A percentile compares a stretch with the other conserved stretches of the same genome.
These are phyloP conservation scores for Nyctalus aviator DNA, from an alignment of 2,797 vertebrate species.

Conservation along the genomic window DNA sequence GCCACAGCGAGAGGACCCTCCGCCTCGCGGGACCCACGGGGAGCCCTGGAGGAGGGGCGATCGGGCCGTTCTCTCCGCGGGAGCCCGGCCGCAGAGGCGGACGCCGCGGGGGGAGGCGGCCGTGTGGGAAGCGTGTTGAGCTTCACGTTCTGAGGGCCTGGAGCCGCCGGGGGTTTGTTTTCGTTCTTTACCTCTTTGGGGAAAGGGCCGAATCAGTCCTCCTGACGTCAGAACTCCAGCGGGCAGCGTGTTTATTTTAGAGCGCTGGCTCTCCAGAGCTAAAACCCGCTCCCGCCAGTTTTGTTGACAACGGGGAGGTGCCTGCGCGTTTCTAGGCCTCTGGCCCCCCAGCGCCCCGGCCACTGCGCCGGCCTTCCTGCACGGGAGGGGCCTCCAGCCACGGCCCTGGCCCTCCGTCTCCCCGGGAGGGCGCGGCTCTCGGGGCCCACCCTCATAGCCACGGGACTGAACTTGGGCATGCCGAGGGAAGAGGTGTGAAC, in stretches of 20 bases:
- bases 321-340: not conserved
- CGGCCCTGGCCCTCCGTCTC: not conserved
- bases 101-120: not conserved
- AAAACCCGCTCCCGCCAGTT: not conserved
- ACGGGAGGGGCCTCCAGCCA: rapidly evolving
- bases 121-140: not conserved
- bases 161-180: constrained; percentile 12
- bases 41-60: no score
- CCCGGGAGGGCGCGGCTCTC: not conserved
- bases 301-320: constrained; percentile 54
- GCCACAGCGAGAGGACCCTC: no score
- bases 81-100: not conserved
- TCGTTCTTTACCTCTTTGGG: constrained; percentile 61
- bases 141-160: not conserved
- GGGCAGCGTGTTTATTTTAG: constrained; percentile 71
- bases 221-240: constrained; percentile 15
- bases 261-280: constrained; percentile 54
- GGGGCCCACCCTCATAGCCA: not conserved
- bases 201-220: constrained; percentile 74
- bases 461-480: not conserved
- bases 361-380: not conserved
- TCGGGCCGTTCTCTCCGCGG: rapidly evolving
- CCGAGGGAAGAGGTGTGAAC: no score
- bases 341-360: not conserved
- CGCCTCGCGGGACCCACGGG: no score